Base-by-base conservation (phyloP, 1,140 invertebrate species). In the Nephila pilipes region DNA sequence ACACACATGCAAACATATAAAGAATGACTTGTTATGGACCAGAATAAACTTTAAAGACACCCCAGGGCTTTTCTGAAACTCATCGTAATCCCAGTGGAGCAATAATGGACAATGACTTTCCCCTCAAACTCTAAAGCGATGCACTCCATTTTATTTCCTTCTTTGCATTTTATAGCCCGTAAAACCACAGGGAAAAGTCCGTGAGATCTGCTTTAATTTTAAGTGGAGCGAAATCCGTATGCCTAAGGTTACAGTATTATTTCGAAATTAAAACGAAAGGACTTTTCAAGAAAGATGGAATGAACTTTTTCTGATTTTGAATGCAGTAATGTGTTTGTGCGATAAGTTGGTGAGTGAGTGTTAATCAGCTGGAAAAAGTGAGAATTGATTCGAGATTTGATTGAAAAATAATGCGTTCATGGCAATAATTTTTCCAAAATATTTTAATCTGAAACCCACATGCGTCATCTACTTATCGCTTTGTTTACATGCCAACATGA, bases 41-140 rank as follows among this genome's bases (percentile, higher is more conserved):
- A 25, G 36, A 54, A 16, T 81, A 81, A 81, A 81, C 36, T 81
- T 46, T 81, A 81, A 81, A n/a, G 79, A 81, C 18, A 25, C 79
- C 36, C 79, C 25, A 22, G 79, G 36, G 79, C 0, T 20, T 81
- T 54, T 32, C 38, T 46, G 5, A 81, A 81, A 54, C 18, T 32
- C 46, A 29, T 32, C 65, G 65, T 69, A 54, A 54, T 54, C 32
- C 36, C 79, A 2, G 18, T 1, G 46, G 79, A 12, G 10, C 38
- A 18, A 54, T 81, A 81, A 81, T 81, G 79, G 79, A 81, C 79
- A 46, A 81, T 81, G 79, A 54, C 36, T 81, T 46, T 81, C 36
- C n/a, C 20, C n/a, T 18, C 32, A 54, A 81, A 81, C 5, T 81
- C 79, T 12, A 29, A 58, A 58, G 18, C 57, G 57, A 58, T 58